phyloP scores from a whole-genome alignment of 2,797 vertebrate genomes.

The Sebastes taczanowskii region DNA sequence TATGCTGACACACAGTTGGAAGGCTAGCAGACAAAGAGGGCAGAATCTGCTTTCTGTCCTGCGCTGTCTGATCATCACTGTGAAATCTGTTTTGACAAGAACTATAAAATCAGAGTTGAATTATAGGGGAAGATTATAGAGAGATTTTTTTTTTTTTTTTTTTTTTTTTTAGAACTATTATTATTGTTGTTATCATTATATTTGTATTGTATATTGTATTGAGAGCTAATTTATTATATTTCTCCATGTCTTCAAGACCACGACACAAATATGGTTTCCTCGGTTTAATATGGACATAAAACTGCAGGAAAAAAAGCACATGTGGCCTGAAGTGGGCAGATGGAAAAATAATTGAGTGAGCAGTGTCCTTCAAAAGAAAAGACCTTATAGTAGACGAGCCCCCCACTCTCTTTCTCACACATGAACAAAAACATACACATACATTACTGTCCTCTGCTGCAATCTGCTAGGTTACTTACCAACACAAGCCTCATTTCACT shows the following conservation, averaged over 20 bases:
- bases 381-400: constrained; percentile 40
- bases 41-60: constrained; percentile 64
- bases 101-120: constrained; percentile 33
- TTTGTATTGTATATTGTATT: constrained; percentile 19
- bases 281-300: constrained; percentile 71
- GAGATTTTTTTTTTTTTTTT: not conserved
- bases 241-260: constrained; percentile 58
- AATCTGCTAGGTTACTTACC: constrained; percentile 73
- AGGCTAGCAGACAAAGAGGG: constrained; percentile 82
- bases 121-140: not conserved
- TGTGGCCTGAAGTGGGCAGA: constrained; percentile 67
- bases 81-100: constrained; percentile 54
- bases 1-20: constrained; percentile 83
- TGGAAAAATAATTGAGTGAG: constrained; percentile 76
- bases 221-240: constrained; percentile 40
- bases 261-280: constrained; percentile 66
- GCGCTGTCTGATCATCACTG: constrained; percentile 52
- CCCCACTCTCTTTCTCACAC: constrained; percentile 18
- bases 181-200: constrained; percentile 5
- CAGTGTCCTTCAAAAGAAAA: constrained; percentile 62
- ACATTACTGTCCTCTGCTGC: constrained; percentile 62
- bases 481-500: constrained; percentile 68
- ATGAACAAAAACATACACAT: constrained; percentile 31
- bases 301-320: constrained; percentile 55
- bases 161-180: not conserved